phyloP scores from a whole-genome alignment of 2,113 vertebrate genomes.

The Bos taurus region DNA sequence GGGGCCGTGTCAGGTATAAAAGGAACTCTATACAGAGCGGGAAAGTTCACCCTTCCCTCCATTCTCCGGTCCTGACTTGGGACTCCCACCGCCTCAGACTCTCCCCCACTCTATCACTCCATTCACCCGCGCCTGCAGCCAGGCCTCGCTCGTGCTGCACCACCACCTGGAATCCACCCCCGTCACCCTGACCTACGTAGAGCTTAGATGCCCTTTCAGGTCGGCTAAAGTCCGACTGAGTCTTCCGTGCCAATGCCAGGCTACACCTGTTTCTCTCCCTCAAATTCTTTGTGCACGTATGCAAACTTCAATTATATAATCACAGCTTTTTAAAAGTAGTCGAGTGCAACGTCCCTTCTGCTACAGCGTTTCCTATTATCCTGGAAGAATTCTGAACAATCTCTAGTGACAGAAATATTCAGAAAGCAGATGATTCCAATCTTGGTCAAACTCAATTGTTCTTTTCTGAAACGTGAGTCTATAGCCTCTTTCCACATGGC shows the following conservation, averaged over 20 bases:
- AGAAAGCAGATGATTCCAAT: not conserved
- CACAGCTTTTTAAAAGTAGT: not conserved
- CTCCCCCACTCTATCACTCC: not conserved
- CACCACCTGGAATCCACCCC: not conserved
- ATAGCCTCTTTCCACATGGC: not conserved
- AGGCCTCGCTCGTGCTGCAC: not conserved
- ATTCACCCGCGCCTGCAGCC: not conserved
- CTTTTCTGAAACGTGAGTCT: not conserved
- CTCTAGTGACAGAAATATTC: slow-evolving; percentile 12
- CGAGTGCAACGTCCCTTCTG: not conserved
- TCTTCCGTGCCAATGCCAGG: slow-evolving; percentile 16
- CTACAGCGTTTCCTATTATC: not conserved
- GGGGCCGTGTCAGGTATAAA: not conserved
- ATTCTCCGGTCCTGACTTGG: not conserved
- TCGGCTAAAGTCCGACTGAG: not conserved
- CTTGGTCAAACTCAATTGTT: not conserved
- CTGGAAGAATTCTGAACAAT: slow-evolving; percentile 1
- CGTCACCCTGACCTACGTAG: not conserved
- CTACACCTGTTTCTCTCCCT: not conserved
- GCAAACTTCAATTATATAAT: slow-evolving; percentile 27
- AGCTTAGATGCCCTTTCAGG: not conserved
- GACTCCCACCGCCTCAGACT: not conserved
- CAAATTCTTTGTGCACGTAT: slow-evolving; percentile 29
- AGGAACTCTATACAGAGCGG: not conserved
- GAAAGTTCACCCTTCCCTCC: not conserved